Evolutionary conservation across 2,113 vertebrate species (phyloP).

Genomic region (Onychostruthus taczanowskii): DNA sequence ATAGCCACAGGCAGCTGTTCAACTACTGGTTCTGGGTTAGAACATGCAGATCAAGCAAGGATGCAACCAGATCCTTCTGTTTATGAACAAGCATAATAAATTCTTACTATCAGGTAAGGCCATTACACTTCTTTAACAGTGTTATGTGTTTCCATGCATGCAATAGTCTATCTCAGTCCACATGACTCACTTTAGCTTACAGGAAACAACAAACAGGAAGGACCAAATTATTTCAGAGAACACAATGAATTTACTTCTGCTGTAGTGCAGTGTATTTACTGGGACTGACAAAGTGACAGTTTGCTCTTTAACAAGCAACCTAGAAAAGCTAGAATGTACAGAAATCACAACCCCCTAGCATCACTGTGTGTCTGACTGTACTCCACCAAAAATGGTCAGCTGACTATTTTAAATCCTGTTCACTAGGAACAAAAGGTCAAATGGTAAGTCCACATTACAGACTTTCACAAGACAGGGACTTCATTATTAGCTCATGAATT

Average conservation of each 20-base stretch:
- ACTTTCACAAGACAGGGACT: background rate
- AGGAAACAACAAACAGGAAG: constrained; percentile 47
- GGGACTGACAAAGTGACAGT: background rate
- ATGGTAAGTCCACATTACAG: background rate
- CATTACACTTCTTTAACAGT: background rate
- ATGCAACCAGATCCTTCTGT: background rate
- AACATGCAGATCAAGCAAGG: background rate
- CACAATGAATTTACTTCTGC: constrained; percentile 24
- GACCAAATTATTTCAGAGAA: constrained; percentile 34
- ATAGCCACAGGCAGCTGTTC: background rate
- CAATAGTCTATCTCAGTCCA: background rate
- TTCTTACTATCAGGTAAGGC: background rate
- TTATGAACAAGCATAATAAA: background rate
- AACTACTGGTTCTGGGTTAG: background rate
- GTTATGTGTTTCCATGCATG: background rate
- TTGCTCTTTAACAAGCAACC: background rate
- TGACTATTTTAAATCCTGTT: background rate
- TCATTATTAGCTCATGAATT: background rate
- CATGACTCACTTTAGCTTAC: background rate
- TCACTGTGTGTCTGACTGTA: background rate
- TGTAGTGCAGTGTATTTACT: background rate
- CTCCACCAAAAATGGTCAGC: background rate
- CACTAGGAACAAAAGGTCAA: background rate
- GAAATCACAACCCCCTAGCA: background rate
- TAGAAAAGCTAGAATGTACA: background rate